Conservation (phyloP, 2,797 vertebrate species). For the Platalea minor region DNA sequence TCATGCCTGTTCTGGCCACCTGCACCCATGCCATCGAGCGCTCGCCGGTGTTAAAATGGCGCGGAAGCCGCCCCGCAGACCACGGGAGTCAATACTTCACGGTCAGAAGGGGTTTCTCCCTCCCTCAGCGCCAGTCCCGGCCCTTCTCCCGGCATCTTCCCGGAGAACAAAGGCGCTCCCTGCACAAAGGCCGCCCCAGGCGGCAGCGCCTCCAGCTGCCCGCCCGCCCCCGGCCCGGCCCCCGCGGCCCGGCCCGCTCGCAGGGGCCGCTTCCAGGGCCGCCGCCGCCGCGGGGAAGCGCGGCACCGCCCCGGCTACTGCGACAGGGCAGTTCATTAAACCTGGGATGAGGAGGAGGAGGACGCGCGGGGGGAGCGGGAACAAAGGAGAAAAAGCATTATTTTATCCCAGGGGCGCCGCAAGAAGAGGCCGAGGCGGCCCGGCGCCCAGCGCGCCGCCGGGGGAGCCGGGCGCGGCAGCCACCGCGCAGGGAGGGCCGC, state of each 20-base stretch:
- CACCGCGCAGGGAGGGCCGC: no score
- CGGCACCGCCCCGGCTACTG: background rate
- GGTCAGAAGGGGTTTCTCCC: background rate
- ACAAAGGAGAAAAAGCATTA: background rate
- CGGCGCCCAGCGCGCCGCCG: background rate
- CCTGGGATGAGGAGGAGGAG: background rate
- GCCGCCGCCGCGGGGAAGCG: background rate
- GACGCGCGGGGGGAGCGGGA: background rate
- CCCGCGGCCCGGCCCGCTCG: background rate
- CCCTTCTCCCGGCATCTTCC: background rate
- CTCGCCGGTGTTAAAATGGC: background rate
- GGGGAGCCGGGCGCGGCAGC: no score
- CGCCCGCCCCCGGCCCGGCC: background rate
- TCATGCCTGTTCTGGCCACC: background rate
- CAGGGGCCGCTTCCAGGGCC: slow-evolving; percentile 63
- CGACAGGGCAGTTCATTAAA: slow-evolving; percentile 31
- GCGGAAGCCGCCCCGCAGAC: background rate
- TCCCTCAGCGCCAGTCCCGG: background rate
- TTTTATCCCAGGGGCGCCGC: background rate
- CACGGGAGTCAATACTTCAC: background rate
- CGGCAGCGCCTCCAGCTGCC: background rate
- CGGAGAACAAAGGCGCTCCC: slow-evolving; percentile 48
- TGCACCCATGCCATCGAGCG: background rate
- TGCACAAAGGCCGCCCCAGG: slow-evolving; percentile 36
- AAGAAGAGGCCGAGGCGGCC: background rate